Evolutionary conservation across 2,797 vertebrate genomes (phyloP), one percentile per base, ranked within the genome.

Genomic region (Iguana delicatissima): DNA sequence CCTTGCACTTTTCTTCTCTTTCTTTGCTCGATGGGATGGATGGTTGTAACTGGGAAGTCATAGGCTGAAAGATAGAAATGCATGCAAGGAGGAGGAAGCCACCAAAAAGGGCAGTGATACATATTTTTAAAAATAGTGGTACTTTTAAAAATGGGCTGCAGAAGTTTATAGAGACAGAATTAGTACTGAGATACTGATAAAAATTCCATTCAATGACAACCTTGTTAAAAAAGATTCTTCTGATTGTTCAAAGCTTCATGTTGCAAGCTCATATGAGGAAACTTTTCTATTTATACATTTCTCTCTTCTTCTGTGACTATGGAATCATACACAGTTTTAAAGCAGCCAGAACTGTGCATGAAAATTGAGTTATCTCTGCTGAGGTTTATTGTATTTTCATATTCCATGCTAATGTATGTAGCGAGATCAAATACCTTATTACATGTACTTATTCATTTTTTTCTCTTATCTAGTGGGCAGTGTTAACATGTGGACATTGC

Each of bases 401-500:
- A 32, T 67, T n/a, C 16, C 42, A n/a, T 84, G 4, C 13, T 12
- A 35, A 64, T 20, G 14, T 81, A 24, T 0, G 0, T 72, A 73
- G 64, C 8, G 62, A 92, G 50, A 89, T 92, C 4, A 69, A 26
- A 69, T 82, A 72, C 85, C 42, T 13, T n/a, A 3, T 2, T 85
- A 0, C 24, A 80, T 16, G 64, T 9, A 46, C n/a, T 2, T 67
- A 76, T 73, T 1, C 87, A 69, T 74, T 92, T 55, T 64, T 52
- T 92, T 95, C 94, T 84, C 59, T 59, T 89, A 35, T 32, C 0
- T 88, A 99, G 99, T 99, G 99, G 99, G 99, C 99, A 0, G 99
- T 99, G 89, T 97, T 99, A 95, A 99, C 98, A 0, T 99, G 99
- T 29, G 99, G 99, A 22, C 99, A 99, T 95, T 99, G 99, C 96